Evolutionary conservation across 2,113 vertebrate species (phyloP).

Genomic region (Ophiodon elongatus): DNA sequence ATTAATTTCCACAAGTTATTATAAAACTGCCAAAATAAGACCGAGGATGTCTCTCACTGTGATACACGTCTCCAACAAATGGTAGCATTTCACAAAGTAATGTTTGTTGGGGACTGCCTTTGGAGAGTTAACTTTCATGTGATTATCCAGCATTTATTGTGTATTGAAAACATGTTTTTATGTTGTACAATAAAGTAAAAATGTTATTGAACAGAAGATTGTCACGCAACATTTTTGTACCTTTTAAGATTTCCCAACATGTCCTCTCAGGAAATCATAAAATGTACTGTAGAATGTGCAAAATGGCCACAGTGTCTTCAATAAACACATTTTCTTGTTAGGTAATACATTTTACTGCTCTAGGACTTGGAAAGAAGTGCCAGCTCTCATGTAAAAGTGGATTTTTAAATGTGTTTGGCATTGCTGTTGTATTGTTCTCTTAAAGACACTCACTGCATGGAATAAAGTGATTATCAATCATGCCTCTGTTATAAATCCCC

Average conservation of each 20-base stretch:
- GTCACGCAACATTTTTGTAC: not conserved
- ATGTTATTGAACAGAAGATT: not conserved
- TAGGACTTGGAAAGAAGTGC: constrained; percentile 35
- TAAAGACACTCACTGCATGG: constrained; percentile 36
- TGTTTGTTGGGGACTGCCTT: not conserved
- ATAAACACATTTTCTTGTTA: constrained; percentile 9
- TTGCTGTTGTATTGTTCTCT: constrained; percentile 45
- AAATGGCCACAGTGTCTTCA: not conserved
- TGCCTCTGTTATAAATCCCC: constrained; percentile 55
- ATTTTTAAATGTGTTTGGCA: constrained; percentile 54
- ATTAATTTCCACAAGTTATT: constrained; percentile 65
- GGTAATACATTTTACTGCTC: constrained; percentile 11
- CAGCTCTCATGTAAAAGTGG: constrained; percentile 51
- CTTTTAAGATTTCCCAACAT: not conserved
- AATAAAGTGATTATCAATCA: constrained; percentile 72
- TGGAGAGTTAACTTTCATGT: not conserved
- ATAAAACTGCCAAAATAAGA: constrained; percentile 55
- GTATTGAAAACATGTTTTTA: not conserved
- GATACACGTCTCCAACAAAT: constrained; percentile 44
- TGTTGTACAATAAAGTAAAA: not conserved
- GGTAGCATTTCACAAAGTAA: constrained; percentile 37
- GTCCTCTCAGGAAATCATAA: not conserved
- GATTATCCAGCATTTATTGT: not conserved
- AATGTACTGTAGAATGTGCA: not conserved
- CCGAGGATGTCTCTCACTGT: constrained; percentile 38